A percentile compares a stretch with the other conserved stretches of the same genome.
phyloP scores from a whole-genome alignment of 92 coral and sea anemone genomes.

The Meandrina meandrites region DNA sequence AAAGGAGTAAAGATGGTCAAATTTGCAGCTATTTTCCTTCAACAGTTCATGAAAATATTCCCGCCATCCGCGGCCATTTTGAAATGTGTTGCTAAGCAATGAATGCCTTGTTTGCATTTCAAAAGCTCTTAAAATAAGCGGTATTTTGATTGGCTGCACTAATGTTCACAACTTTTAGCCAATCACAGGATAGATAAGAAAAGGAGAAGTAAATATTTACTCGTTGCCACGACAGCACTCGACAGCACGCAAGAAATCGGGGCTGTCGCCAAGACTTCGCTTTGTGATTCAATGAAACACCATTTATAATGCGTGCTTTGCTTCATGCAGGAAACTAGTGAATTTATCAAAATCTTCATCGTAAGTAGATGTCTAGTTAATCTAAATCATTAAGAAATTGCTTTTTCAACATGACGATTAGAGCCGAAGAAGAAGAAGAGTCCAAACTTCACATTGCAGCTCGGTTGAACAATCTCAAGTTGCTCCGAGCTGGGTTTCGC shows the following conservation, averaged over 20 bases:
- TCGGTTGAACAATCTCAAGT: conserved; percentile 49
- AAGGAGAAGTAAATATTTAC: conserved; percentile 71
- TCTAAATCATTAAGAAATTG: not conserved
- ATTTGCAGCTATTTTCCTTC: conserved; percentile 3
- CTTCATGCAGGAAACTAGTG: too few relatives aligned
- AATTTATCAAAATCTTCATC: not conserved
- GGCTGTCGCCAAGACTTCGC: not conserved
- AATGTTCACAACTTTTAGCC: not conserved
- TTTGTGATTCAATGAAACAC: not conserved
- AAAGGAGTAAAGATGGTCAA: not conserved
- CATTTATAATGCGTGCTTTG: not conserved
- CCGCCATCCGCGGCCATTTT: conserved; percentile 42
- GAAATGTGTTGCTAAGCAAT: conserved; percentile 52
- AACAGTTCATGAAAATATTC: not conserved
- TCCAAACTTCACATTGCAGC: conserved; percentile 62
- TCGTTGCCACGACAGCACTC: conserved; percentile 55
- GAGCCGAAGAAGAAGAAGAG: conserved; percentile 68
- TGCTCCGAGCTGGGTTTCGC: conserved; percentile 58
- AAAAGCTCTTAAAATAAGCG: not conserved
- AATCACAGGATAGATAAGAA: conserved; percentile 15
- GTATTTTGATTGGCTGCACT: conserved; percentile 29
- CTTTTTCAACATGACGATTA: conserved; percentile 63
- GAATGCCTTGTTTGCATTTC: conserved; percentile 25
- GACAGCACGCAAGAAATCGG: conserved; percentile 1
- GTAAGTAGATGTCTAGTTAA: not conserved